Evolutionary conservation across 2,888 invertebrate genomes (phyloP), one percentile per base, ranked within the genome.

Genomic region (Phasia obesa): DNA sequence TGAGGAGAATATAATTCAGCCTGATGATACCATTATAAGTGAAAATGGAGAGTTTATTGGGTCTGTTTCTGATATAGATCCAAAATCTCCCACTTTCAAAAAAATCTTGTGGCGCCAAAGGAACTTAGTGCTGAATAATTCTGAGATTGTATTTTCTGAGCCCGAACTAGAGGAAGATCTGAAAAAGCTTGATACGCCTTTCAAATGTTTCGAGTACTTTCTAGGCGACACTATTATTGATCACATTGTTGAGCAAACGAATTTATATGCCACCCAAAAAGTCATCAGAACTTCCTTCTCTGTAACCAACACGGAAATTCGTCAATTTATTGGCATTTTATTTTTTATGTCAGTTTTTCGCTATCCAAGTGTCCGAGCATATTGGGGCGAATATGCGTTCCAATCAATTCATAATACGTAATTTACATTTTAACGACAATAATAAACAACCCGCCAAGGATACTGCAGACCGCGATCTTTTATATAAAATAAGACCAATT

Each of bases 351-450:
- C 77, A 38, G 69, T 75, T 73, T 84, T 70, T 71, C 76, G 79
- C 21, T 79, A 84, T 62, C 76, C 84, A 57, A 81, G 57, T 69
- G 64, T 75, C 17, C 71, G 71, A 42, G 65, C 71, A 76, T 85
- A 84, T 76, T 84, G 84, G 85, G 60, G 73, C 23, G 69, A 82
- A 77, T 59, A 85, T 73, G 77, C 79, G 21, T 84, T 85, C 73
- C 51, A 74, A 70, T 70, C 64, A 69, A 71, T 85, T 19, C 64
- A 79, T 25, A 75, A 67, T 38, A 76, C 84, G 53, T 17, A 81
- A 84, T 79, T 60, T 86, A n/a, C 79, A 84, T 81, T 85, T 85
- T 71, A 85, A 84, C 57, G 83, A 86, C 27, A 84, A 86, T 51
- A 73, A 77, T 59, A 83, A 77, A 60, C 62, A 77, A 65, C 84